Base-by-base conservation (phyloP, 1,140 invertebrate genomes). In the Heterodera carotae region DNA sequence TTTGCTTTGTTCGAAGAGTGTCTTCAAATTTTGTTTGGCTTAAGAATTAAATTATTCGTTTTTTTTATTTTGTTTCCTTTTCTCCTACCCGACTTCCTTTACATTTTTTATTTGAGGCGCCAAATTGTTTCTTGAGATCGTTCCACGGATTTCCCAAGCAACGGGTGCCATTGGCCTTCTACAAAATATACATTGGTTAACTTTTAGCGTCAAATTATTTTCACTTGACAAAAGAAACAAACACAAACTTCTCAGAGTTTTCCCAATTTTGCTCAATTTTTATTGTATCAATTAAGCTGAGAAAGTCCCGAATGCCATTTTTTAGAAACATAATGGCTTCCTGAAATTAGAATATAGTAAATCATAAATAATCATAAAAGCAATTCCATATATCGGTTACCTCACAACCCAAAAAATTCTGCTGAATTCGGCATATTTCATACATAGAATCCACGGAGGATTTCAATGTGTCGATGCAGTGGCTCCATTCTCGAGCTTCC, bases 191-290 rank as follows among this genome's bases (percentile, higher is more conserved):
- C n/a, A n/a, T n/a, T n/a, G n/a, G n/a, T n/a, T n/a, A n/a, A n/a
- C n/a, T n/a, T n/a, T n/a, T n/a, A n/a, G n/a, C n/a, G n/a, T n/a
- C n/a, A n/a, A 22, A 22, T 1, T 76, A 25, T 72, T 62, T 72
- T 56, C n/a, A 33, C 7, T 76, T 59, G 36, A 60, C 7, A 34
- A 68, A 79, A 25, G 39, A 15, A 78, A 75, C n/a, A 27, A 77
- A 33, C 1, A 72, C 79, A 12, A 27, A 80, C 81, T 83, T 83
- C 39, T 83, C 79, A 18, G 72, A 67, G 60, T 83, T 83, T 39
- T 80, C 81, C 80, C 80, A 82, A 27, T 84, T 64, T 34, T 34
- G 39, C 69, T 82, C 80, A 66, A 82, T 60, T 36, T 79, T 81
- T 12, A 82, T 79, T 27, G 82, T 64, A 27, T 43, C 67, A 31